These are phyloP conservation scores for Embidobia sp. DNA, from an alignment of 2,888 invertebrate species.

Conservation along the genomic window DNA sequence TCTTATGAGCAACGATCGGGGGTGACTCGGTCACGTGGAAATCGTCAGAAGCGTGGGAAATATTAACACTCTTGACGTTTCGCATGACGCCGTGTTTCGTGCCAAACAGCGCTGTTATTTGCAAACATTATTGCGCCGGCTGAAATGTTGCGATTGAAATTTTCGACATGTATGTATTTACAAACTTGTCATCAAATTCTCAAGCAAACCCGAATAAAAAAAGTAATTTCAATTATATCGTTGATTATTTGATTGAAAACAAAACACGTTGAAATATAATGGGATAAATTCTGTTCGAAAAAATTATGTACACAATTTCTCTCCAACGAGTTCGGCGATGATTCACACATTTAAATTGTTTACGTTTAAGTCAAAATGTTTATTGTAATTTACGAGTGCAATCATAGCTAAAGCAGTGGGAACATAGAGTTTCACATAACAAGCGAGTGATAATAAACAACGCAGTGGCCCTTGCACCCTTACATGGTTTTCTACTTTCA, in stretches of 20 bases:
- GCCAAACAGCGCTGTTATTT: background rate
- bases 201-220: too few relatives aligned
- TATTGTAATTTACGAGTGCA: conserved; percentile 12
- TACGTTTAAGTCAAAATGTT: too few relatives aligned
- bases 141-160: too few relatives aligned
- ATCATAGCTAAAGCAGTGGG: conserved; percentile 68
- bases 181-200: too few relatives aligned
- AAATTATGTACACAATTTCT: too few relatives aligned
- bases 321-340: too few relatives aligned
- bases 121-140: background rate
- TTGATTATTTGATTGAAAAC: too few relatives aligned
- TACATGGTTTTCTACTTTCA: conserved; percentile 44
- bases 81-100: conserved; percentile 11
- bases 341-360: too few relatives aligned
- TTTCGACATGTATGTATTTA: too few relatives aligned
- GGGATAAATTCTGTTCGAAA: too few relatives aligned
- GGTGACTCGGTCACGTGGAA: conserved; percentile 55
- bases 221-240: too few relatives aligned
- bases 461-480: conserved; percentile 37
- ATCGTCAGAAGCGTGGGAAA: conserved; percentile 65
- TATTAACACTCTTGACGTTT: conserved; percentile 44
- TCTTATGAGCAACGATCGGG: conserved; percentile 39
- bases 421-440: conserved; percentile 72
- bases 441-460: conserved; percentile 70
- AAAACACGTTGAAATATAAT: too few relatives aligned